Conservation (phyloP, 2,888 invertebrate genomes). For the Copidosoma aretas region DNA sequence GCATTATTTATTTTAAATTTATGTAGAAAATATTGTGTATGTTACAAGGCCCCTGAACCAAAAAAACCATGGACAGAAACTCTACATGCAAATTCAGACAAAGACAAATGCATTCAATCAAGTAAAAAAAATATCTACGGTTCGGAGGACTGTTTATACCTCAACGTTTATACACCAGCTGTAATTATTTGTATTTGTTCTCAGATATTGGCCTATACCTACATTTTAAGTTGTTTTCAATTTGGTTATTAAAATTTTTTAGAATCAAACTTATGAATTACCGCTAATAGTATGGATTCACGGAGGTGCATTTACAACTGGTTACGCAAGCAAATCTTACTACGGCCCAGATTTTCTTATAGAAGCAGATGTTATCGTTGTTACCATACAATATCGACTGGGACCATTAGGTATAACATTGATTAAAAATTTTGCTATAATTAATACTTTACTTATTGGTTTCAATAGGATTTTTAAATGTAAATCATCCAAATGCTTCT, state of each 20-base stretch:
- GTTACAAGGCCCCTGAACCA: constrained; percentile 40
- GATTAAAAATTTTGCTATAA: not conserved
- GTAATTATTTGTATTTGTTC: constrained; percentile 17
- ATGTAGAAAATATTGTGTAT: no score
- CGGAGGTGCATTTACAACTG: constrained; percentile 43
- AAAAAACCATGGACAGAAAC: constrained; percentile 37
- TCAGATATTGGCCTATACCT: not conserved
- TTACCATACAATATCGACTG: constrained; percentile 49
- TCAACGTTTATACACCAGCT: constrained; percentile 42
- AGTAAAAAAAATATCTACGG: constrained; percentile 13
- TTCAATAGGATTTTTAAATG: constrained; percentile 46
- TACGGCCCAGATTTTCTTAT: constrained; percentile 50
- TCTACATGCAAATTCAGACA: constrained; percentile 34
- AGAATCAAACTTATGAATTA: constrained; percentile 1
- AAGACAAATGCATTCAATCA: constrained; percentile 31
- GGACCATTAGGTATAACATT: constrained; percentile 44
- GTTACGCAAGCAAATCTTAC: constrained; percentile 31
- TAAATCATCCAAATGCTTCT: constrained; percentile 44
- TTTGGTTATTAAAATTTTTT: no score
- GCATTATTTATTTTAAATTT: no score
- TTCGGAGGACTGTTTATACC: constrained; percentile 42
- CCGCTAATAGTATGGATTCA: constrained; percentile 50
- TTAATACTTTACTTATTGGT: not conserved
- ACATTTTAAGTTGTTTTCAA: not conserved
- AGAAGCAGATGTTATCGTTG: constrained; percentile 47